These are phyloP conservation scores for Coilia nasus DNA, from an alignment of 2,797 vertebrate genomes.

Conservation along the genomic window DNA sequence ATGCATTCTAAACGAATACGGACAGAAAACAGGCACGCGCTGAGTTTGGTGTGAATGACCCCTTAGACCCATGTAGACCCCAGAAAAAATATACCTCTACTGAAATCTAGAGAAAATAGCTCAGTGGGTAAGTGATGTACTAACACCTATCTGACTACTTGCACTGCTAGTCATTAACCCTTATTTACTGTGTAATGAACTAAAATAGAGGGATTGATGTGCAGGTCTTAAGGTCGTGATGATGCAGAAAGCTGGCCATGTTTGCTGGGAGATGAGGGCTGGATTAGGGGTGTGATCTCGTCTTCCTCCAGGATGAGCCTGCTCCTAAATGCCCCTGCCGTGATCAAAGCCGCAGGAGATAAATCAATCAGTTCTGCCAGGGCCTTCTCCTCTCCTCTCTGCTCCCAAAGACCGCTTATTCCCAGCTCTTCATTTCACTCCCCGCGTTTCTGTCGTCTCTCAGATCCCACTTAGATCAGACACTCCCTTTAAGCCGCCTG, in stretches of 20 bases:
- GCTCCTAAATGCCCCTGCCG: not conserved
- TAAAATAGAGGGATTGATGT: not conserved
- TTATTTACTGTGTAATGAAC: not conserved
- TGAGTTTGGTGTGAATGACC: too few species aligned
- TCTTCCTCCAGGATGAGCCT: not conserved
- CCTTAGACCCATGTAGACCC: too few species aligned
- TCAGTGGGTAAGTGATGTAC: not conserved
- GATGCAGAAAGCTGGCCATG: not conserved
- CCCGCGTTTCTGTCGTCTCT: not conserved
- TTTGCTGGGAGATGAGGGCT: conserved; percentile 6
- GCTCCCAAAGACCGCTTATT: conserved; percentile 14
- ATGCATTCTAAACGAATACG: too few species aligned
- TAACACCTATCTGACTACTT: not conserved
- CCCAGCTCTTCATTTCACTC: conserved; percentile 13
- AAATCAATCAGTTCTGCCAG: conserved; percentile 4
- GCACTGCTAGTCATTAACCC: not conserved
- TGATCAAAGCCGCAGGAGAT: not conserved
- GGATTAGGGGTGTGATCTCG: conserved; percentile 11
- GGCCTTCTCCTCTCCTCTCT: not conserved
- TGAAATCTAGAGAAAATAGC: not conserved
- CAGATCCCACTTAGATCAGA: conserved; percentile 15
- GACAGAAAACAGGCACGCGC: too few species aligned
- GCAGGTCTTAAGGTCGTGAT: not conserved
- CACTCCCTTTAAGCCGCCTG: conserved; percentile 13
- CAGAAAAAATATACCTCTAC: too few species aligned